Evolutionary conservation across 2,888 invertebrate species (phyloP).

Genomic region (Meta bourneti): DNA sequence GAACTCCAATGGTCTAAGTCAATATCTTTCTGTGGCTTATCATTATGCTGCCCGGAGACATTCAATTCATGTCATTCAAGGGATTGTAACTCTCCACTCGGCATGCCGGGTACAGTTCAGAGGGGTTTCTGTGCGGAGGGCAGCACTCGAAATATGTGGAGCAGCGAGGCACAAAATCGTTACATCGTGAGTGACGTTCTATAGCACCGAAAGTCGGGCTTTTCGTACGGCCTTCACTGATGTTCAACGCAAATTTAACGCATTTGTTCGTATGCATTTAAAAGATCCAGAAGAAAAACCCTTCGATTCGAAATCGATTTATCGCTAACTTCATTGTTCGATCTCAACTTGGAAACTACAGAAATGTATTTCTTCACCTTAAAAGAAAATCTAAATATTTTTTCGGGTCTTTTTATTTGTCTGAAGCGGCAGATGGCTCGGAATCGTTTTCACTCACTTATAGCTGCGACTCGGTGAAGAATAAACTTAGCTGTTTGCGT

Average conservation of each 20-base stretch:
- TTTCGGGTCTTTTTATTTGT: not conserved
- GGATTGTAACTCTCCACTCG: too few species aligned
- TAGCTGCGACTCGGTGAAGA: not conserved
- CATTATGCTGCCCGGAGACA: too few species aligned
- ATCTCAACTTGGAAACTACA: not conserved
- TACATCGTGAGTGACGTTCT: too few species aligned
- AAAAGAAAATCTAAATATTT: not conserved
- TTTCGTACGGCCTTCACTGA: too few species aligned
- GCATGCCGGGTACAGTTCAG: too few species aligned
- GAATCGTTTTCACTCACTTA: not conserved
- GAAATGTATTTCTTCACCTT: not conserved
- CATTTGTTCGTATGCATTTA: not conserved
- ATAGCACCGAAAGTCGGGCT: too few species aligned
- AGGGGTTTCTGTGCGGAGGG: too few species aligned
- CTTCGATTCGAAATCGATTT: slow-evolving; percentile 9
- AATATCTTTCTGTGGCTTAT: too few species aligned
- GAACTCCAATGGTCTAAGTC: too few species aligned
- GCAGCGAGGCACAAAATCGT: too few species aligned
- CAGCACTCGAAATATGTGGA: too few species aligned
- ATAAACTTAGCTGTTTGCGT: not conserved
- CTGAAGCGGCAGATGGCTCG: not conserved
- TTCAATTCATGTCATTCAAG: too few species aligned
- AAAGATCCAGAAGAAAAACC: not conserved
- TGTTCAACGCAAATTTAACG: not conserved
- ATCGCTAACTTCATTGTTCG: slow-evolving; percentile 35